A percentile compares a stretch with the other conserved stretches of the same genome.
Conservation (phyloP, 2,888 invertebrate species). For the Pachydiplax longipennis region DNA sequence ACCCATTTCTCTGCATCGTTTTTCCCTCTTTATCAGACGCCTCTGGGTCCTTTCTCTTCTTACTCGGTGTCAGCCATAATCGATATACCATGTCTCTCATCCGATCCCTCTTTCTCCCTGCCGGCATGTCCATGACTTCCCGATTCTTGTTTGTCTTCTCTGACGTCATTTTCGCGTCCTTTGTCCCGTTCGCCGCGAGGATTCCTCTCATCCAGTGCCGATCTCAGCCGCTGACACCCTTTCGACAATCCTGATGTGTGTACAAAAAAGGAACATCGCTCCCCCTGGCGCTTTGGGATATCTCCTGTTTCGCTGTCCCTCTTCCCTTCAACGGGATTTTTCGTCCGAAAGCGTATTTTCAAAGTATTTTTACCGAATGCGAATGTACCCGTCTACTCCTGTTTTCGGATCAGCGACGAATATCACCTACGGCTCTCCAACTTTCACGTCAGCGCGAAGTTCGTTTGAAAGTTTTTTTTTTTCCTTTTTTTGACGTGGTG, state of each 20-base stretch:
- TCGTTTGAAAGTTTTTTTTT: background rate
- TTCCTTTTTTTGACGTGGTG: background rate
- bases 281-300: background rate
- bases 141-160: background rate
- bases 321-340: too few relatives aligned
- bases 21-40: background rate
- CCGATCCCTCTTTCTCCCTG: background rate
- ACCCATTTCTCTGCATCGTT: background rate
- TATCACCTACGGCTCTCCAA: background rate
- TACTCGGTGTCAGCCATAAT: background rate
- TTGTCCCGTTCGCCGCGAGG: background rate
- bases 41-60: background rate
- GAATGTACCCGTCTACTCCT: background rate
- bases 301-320: background rate
- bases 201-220: background rate
- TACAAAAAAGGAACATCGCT: background rate
- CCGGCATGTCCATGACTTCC: background rate
- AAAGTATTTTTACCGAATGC: background rate
- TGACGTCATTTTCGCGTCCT: background rate
- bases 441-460: background rate
- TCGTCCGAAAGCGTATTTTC: background rate
- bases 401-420: background rate
- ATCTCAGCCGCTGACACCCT: background rate
- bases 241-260: background rate
- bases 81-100: background rate